Evolutionary conservation across 2,888 invertebrate species (phyloP), one percentile per base, ranked within the genome.

Genomic region (Eremobia ochroleuca): DNA sequence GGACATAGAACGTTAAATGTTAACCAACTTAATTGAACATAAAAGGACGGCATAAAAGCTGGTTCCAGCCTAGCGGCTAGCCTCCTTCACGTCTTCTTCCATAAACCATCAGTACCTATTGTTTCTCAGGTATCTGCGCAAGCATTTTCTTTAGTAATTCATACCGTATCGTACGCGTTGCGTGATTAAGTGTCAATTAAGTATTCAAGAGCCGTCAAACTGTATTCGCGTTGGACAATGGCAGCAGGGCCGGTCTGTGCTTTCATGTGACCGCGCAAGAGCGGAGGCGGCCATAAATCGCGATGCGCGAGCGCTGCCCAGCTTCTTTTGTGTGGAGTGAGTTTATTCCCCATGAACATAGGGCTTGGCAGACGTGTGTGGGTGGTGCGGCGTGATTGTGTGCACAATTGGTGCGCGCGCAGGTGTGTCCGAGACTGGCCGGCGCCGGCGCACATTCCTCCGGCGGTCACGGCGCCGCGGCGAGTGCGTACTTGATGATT

Each of bases 401-500:
- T 87, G 90, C 81, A 86, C 86, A 88, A 87, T 88, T 85, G 91
- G 88, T 87, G 91, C 77, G 91, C 92, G 96, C 97, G 97, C 97
- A 97, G 97, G 97, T 97, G 97, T 97, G 97, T 95, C 95, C 92
- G 96, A 97, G 97, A 97, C 97, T 97, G 93, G 95, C 92, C 97
- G 97, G 97, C 97, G 97, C 88, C 97, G 96, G 94, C 94, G 95
- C 96, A 94, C 97, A 97, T 97, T 97, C 97, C 97, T 92, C 91
- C 92, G 93, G 92, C 96, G 97, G 97, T 97, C 95, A 93, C 93
- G 77, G 85, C 88, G 88, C 84, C 79, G 86, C 78, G 43, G 71
- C 37, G 72, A 76, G 76, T 73, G 87, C 88, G 88, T 91, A 91
- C 92, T 91, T 91, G 90, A 91, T 89, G 87, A 91, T 90, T 89